Conservation (phyloP, 2,888 invertebrate species). For the Hyppa rectilinea region DNA sequence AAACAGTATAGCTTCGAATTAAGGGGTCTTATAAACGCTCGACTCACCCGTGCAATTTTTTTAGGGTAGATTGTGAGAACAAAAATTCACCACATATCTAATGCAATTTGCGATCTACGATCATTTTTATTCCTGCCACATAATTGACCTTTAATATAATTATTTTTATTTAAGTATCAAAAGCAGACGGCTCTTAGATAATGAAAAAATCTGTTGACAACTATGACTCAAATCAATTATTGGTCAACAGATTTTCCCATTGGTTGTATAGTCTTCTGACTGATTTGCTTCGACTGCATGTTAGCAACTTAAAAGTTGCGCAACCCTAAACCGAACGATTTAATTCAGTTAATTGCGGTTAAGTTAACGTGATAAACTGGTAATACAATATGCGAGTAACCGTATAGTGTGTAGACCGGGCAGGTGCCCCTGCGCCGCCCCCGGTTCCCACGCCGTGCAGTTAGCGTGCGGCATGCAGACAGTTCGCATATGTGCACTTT, state of each 20-base stretch:
- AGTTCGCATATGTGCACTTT: conserved; percentile 50
- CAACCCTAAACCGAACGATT: not conserved
- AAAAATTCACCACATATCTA: too few species aligned
- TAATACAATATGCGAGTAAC: conserved; percentile 39
- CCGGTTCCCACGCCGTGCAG: conserved; percentile 57
- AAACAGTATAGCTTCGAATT: conserved; percentile 17
- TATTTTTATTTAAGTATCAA: not conserved
- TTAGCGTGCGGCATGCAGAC: conserved; percentile 24
- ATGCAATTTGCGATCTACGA: not conserved
- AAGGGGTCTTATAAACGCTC: conserved; percentile 19
- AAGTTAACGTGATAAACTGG: not conserved
- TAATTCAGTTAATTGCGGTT: not conserved
- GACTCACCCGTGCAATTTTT: conserved; percentile 11
- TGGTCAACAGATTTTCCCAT: not conserved
- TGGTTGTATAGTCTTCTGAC: not conserved
- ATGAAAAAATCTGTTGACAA: not conserved
- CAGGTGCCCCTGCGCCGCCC: conserved; percentile 54
- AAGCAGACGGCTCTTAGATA: not conserved
- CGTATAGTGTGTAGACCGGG: conserved; percentile 14
- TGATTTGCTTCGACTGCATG: too few species aligned
- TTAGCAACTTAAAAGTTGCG: not conserved
- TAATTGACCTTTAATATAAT: not conserved
- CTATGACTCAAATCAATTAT: too few species aligned
- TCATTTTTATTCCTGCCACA: not conserved
- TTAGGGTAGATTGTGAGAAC: conserved; percentile 8